Evolutionary conservation across 2,113 vertebrate species (phyloP), one percentile per base, ranked within the genome.

Genomic region (Anguilla rostrata): DNA sequence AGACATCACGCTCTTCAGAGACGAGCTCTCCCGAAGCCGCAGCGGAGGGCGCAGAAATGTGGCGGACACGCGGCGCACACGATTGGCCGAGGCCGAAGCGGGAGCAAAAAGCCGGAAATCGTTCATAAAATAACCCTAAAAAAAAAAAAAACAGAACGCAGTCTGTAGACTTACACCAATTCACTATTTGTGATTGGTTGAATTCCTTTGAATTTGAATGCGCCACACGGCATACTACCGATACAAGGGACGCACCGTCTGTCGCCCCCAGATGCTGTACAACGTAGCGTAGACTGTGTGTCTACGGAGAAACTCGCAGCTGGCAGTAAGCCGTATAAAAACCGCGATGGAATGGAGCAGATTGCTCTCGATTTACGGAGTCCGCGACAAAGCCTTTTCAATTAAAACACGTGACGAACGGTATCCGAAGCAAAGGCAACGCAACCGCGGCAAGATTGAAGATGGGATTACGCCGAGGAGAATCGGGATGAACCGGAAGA

Each of bases 401-500:
- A 78, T 53, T 53, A 78, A 18, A 39, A 84, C 56, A 49, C 18
- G 71, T 49, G 63, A 79, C 78, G 78, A 75, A 80, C 82, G 85
- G 56, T 87, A 91, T 89, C 91, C 89, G 78, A 86, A 86, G 66
- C 41, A 15, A 87, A 75, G 14, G 88, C 84, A 89, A 86, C 39
- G 84, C 34, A 41, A 82, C 39, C 20, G 75, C n/a, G 22, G 20
- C 34, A 71, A 80, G 87, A 88, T 81, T 86, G 88, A 88, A 90
- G 84, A 39, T 15, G 81, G 84, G 89, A 91, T 91, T 90, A 90
- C 86, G 8, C 6, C 82, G 87, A 40, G 90, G 88, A 88, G 80
- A 66, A 88, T 84, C 86, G 75, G 83, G 81, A 86, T 40, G 49
- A 88, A 88, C 87, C 83, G 57, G 2, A 46, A 49, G 40, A 56